phyloP scores from a whole-genome alignment of 2,888 invertebrate genomes.

The Hypselothyrea guttata region DNA sequence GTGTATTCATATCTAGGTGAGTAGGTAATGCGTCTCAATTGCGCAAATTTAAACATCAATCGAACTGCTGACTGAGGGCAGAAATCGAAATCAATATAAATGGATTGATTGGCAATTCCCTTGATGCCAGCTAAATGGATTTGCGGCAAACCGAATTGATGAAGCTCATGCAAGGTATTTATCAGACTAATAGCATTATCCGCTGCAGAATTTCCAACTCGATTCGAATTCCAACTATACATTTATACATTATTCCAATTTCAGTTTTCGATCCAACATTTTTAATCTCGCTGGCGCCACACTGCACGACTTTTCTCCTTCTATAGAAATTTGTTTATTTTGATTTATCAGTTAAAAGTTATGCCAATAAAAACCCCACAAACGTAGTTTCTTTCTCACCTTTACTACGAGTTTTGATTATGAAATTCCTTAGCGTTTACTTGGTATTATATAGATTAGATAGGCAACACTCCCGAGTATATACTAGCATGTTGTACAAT shows the following conservation, averaged over 20 bases:
- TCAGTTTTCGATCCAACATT: constrained; percentile 2
- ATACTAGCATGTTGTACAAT: constrained; percentile 5
- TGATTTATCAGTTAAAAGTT: constrained; percentile 32
- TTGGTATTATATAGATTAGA: constrained; percentile 53
- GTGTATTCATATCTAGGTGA: constrained; percentile 64
- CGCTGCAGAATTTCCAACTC: background rate
- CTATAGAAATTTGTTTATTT: constrained; percentile 22
- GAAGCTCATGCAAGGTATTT: constrained; percentile 27
- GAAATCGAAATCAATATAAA: constrained; percentile 70
- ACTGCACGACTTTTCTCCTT: background rate
- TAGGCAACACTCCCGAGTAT: too few relatives aligned
- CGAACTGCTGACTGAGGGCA: constrained; percentile 25
- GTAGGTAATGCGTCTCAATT: constrained; percentile 71
- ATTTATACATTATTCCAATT: constrained; percentile 1
- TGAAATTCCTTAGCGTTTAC: constrained; percentile 32
- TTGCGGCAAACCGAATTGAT: constrained; percentile 18
- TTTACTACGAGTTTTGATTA: constrained; percentile 28
- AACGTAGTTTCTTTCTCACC: background rate
- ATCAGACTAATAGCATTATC: background rate
- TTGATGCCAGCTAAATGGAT: constrained; percentile 28
- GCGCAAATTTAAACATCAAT: constrained; percentile 64
- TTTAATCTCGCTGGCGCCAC: constrained; percentile 25
- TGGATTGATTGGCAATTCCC: constrained; percentile 52
- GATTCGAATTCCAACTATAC: constrained; percentile 19
- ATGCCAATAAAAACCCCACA: constrained; percentile 17